Conservation (phyloP, 2,888 invertebrate species). For the Pogonocherus hispidulus region DNA sequence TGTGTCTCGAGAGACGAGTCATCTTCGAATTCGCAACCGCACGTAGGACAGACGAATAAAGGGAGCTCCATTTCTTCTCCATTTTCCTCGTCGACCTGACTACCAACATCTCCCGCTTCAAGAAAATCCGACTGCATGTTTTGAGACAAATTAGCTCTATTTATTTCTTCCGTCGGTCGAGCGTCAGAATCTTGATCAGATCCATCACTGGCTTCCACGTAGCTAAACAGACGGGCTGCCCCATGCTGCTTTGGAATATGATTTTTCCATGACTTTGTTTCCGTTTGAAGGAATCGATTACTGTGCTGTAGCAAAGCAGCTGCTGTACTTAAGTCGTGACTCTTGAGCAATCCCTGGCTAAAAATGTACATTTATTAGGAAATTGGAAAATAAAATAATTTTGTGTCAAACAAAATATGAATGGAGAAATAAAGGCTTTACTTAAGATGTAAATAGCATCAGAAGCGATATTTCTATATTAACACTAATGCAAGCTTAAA, state of each 20-base stretch:
- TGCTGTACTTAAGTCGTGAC: slow-evolving; percentile 62
- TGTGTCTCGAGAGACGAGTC: slow-evolving; percentile 70
- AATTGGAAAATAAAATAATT: no score
- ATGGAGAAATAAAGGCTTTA: no score
- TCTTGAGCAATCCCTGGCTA: slow-evolving; percentile 51
- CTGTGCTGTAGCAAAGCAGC: slow-evolving; percentile 65
- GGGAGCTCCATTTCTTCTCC: slow-evolving; percentile 68
- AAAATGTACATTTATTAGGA: not conserved
- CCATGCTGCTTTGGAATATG: slow-evolving; percentile 71
- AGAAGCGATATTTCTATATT: no score
- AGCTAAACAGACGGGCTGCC: slow-evolving; percentile 80
- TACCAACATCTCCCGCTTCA: slow-evolving; percentile 74
- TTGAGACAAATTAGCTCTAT: slow-evolving; percentile 62
- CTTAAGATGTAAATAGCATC: no score
- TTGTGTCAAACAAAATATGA: no score
- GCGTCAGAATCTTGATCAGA: slow-evolving; percentile 73
- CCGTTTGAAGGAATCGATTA: slow-evolving; percentile 63
- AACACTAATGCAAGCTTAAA: no score
- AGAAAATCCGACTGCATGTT: slow-evolving; percentile 73
- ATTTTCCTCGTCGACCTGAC: slow-evolving; percentile 63
- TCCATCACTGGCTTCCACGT: slow-evolving; percentile 81
- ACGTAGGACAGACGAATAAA: slow-evolving; percentile 70
- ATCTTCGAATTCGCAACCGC: slow-evolving; percentile 72
- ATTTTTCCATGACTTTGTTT: slow-evolving; percentile 60
- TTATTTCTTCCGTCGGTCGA: slow-evolving; percentile 66